Evolutionary conservation across 2,888 invertebrate species (phyloP).

Genomic region (Geophilus truncorum): DNA sequence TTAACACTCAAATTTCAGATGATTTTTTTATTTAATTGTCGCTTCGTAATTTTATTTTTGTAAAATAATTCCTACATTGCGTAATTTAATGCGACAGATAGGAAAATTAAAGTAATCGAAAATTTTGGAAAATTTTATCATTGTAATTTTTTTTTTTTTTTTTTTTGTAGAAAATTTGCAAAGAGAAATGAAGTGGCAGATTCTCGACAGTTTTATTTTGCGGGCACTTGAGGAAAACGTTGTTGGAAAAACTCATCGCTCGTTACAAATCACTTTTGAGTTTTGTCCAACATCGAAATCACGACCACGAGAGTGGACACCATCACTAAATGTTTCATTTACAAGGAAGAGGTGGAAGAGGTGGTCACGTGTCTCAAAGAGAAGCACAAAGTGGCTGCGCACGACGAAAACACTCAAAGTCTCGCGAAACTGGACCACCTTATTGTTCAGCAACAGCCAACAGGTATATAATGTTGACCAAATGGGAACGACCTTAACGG

Average conservation of each 20-base stretch:
- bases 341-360: slow-evolving; percentile 80
- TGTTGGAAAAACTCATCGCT: slow-evolving; percentile 69
- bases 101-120: slow-evolving; percentile 15
- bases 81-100: neutral
- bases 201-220: slow-evolving; percentile 75
- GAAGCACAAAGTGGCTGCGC: slow-evolving; percentile 67
- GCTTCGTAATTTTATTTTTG: too few relatives aligned
- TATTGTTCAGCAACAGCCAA: slow-evolving; percentile 76
- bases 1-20: slow-evolving; percentile 87
- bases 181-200: slow-evolving; percentile 93
- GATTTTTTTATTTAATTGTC: slow-evolving; percentile 43
- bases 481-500: slow-evolving; percentile 74
- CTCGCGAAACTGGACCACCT: slow-evolving; percentile 68
- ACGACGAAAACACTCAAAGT: slow-evolving; percentile 62
- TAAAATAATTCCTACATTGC: neutral
- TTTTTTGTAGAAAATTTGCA: slow-evolving; percentile 68
- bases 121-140: slow-evolving; percentile 34
- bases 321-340: slow-evolving; percentile 86
- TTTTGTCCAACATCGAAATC: slow-evolving; percentile 85
- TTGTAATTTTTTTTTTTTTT: neutral
- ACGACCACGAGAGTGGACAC: slow-evolving; percentile 90
- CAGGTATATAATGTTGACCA: slow-evolving; percentile 72
- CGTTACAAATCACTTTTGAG: slow-evolving; percentile 75
- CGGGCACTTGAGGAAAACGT: slow-evolving; percentile 77
- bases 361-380: slow-evolving; percentile 61